Percentiles rank a stretch among this genome's conserved stretches.
Conservation (phyloP, 2,888 invertebrate genomes). For the Cylloceria caligata region DNA sequence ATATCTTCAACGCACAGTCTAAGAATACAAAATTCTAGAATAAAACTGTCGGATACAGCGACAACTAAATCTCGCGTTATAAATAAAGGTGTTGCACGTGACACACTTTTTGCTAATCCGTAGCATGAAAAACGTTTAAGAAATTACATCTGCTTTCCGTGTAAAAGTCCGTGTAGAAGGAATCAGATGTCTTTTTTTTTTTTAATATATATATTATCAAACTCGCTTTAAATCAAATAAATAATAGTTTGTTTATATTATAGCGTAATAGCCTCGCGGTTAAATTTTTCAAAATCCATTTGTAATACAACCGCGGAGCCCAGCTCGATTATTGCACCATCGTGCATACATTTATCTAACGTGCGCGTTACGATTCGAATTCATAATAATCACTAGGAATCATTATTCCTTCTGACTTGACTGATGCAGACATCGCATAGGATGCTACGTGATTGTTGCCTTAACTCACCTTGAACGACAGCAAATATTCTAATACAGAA, state of each 20-base stretch:
- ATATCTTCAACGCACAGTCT: conserved; percentile 1
- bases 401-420: background rate
- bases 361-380: conserved; percentile 32
- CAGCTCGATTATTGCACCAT: conserved; percentile 6
- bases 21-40: conserved; percentile 9
- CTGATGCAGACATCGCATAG: background rate
- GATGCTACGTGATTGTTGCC: background rate
- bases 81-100: conserved; percentile 1
- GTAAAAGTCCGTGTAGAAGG: background rate
- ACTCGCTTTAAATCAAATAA: background rate
- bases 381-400: conserved; percentile 21
- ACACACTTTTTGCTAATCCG: background rate
- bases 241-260: background rate
- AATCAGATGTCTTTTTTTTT: no score
- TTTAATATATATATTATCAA: background rate
- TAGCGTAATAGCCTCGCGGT: background rate
- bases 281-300: background rate
- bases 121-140: background rate
- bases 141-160: conserved; percentile 3
- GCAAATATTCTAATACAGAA: background rate
- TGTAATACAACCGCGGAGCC: background rate
- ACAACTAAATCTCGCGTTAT: conserved; percentile 23
- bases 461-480: conserved; percentile 8
- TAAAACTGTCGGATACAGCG: conserved; percentile 13
- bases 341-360: conserved; percentile 17